Conservation (phyloP, 1,140 invertebrate genomes). For the Drosophila mayri region DNA sequence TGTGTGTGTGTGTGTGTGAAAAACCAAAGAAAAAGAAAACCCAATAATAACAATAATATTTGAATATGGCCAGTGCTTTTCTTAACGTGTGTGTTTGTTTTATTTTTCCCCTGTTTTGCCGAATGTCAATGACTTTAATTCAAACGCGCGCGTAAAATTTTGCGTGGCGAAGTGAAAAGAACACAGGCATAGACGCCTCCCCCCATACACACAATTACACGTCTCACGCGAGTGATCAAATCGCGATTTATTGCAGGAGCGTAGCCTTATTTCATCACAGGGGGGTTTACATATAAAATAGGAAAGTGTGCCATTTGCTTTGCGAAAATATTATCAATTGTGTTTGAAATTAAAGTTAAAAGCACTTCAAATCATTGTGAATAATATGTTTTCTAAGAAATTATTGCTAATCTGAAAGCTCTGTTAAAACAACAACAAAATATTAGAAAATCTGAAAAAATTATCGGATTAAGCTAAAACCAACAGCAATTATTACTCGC, state of each 20-base stretch:
- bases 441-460: background rate
- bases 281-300: background rate
- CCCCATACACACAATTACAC: slow-evolving; percentile 11
- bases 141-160: slow-evolving; percentile 49
- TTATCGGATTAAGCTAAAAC: background rate
- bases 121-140: slow-evolving; percentile 54
- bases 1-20: slow-evolving; percentile 12
- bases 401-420: background rate
- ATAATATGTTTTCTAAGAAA: background rate
- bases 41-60: slow-evolving; percentile 43
- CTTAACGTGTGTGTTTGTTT: slow-evolving; percentile 17
- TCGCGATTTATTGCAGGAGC: slow-evolving; percentile 41
- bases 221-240: slow-evolving; percentile 5
- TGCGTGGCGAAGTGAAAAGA: slow-evolving; percentile 36
- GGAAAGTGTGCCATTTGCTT: background rate
- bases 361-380: background rate
- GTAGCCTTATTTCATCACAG: slow-evolving; percentile 8
- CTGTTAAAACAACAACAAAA: too few relatives aligned
- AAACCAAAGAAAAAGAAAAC: slow-evolving; percentile 28
- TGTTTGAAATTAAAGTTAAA: background rate
- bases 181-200: slow-evolving; percentile 32
- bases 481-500: too few relatives aligned
- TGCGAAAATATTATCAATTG: background rate
- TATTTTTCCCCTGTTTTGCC: slow-evolving; percentile 12
- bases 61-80: slow-evolving; percentile 29